Conservation (phyloP, 2,797 vertebrate species). For the Poecile montanus region DNA sequence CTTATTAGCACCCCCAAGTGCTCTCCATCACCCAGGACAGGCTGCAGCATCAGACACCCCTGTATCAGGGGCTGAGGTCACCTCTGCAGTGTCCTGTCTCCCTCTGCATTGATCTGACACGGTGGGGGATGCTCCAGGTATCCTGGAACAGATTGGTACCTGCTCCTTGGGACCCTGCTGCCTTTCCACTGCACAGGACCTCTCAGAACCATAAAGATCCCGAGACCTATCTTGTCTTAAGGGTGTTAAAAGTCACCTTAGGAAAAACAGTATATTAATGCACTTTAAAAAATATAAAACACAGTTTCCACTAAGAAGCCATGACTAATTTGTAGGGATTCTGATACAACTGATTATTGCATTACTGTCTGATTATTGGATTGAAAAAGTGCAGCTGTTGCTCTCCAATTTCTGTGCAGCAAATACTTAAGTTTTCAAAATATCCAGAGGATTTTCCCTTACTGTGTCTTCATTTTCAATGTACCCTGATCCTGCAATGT, state of each 20-base stretch:
- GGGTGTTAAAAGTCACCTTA: neutral
- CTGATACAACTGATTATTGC: neutral
- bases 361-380: neutral
- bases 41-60: neutral
- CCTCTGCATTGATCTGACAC: neutral
- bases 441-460: neutral
- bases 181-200: neutral
- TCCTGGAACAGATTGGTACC: accelerated
- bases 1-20: neutral
- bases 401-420: neutral
- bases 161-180: neutral
- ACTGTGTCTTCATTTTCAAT: neutral
- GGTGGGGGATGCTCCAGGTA: neutral
- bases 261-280: neutral
- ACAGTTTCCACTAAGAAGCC: neutral
- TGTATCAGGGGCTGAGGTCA: neutral
- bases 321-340: neutral
- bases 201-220: neutral
- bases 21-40: neutral
- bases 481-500: neutral
- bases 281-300: neutral
- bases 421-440: neutral
- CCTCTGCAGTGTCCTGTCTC: neutral
- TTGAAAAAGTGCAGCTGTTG: neutral
- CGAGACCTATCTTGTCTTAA: neutral